A percentile compares a stretch with the other conserved stretches of the same genome.
Evolutionary conservation across 2,113 vertebrate genomes (phyloP).

Genomic region (Dermatemys mawii): DNA sequence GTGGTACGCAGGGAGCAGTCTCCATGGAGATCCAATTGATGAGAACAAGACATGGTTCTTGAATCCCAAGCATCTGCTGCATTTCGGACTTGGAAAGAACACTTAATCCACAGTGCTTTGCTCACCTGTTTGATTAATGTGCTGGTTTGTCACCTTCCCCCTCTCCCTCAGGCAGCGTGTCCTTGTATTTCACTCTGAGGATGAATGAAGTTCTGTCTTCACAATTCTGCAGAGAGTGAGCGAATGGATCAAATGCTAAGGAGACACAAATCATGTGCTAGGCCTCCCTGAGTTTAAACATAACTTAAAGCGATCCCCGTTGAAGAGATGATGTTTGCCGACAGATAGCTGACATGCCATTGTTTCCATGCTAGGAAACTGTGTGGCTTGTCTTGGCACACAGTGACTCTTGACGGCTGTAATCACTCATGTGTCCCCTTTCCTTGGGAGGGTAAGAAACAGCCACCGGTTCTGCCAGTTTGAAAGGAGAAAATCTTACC

Average conservation of each 20-base stretch:
- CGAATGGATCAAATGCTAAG: not conserved
- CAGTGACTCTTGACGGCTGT: accelerated
- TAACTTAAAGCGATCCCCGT: not conserved
- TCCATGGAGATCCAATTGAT: slow-evolving; percentile 45
- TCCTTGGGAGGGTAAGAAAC: not conserved
- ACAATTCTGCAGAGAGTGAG: not conserved
- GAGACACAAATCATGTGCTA: not conserved
- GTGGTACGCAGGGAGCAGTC: not conserved
- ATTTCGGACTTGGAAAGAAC: not conserved
- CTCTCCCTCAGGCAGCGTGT: slow-evolving; percentile 6
- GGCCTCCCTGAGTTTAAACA: not conserved
- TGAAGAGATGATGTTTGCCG: not conserved
- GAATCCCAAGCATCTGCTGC: not conserved
- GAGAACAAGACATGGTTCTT: not conserved
- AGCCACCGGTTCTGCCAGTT: accelerated
- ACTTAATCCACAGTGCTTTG: not conserved
- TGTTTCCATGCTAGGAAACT: accelerated
- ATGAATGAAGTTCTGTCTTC: slow-evolving; percentile 22
- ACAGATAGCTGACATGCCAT: accelerated
- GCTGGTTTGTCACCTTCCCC: slow-evolving; percentile 50
- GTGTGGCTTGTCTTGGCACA: accelerated
- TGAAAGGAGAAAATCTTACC: not conserved
- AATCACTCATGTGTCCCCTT: accelerated
- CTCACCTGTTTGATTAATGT: slow-evolving; percentile 28
- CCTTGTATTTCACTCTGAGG: not conserved